Evolutionary conservation across 2,113 vertebrate species (phyloP), one percentile per base, ranked within the genome.

Genomic region (Hydrolagus affinis): DNA sequence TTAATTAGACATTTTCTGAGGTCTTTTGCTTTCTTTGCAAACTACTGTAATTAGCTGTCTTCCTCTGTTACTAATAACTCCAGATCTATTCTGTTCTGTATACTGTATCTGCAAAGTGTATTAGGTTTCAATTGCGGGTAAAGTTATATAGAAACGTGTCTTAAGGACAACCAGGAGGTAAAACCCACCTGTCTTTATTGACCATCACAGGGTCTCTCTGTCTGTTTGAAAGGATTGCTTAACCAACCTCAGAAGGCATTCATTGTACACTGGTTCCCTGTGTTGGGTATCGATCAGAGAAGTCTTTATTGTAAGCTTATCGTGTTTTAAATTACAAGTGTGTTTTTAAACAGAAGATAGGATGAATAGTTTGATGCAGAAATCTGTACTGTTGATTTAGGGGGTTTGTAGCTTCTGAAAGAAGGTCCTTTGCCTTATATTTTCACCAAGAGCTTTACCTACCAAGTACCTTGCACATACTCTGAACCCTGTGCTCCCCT

Each of bases 381-480:
- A 73, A 57, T 57, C 72, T 71, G 56, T 60, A 85, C 56, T 72
- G 14, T 85, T 64, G 21, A 68, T 25, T 66, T 85, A 57, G 71
- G 59, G 85, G 69, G 19, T 56, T 72, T 85, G 69, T 70, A 72
- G 85, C 85, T 94, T 93, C 93, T 94, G 92, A 93, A 88, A 19
- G 59, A 92, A 93, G 93, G 93, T 94, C 90, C 85, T 87, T 85
- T 86, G 86, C 85, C 88, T 88, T 89, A 89, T 85, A 86, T 72
- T 87, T 91, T 88, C 88, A 44, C 77, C 44, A 44, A 3, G 44
- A 44, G 44, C 44, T 88, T 85, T 86, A 88, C 76, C 86, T 87
- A 25, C 88, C 80, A 78, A 86, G 89, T 86, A 88, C 57, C 56
- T 87, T 4, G 88, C 86, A 87, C 30, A 74, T 62, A 88, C 66